phyloP scores from a whole-genome alignment of 2,888 invertebrate species.

The Metalampra italica region DNA sequence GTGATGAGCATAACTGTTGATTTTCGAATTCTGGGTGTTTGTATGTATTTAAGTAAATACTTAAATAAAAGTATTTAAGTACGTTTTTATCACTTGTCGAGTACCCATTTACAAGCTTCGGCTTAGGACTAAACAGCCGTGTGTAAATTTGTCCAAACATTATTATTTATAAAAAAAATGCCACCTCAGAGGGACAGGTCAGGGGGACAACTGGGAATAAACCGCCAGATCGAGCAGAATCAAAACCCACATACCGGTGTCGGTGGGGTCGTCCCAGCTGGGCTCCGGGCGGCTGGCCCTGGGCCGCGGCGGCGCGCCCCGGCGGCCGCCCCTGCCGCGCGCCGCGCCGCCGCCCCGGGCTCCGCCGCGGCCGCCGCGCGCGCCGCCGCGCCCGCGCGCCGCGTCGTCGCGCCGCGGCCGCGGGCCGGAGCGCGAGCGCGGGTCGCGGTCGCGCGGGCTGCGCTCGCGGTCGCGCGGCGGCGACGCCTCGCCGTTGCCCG shows the following conservation, averaged over 20 bases:
- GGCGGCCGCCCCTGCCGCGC: constrained; percentile 24
- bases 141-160: too few species aligned
- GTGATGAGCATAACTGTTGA: too few species aligned
- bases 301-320: constrained; percentile 26
- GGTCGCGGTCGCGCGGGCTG: constrained; percentile 42
- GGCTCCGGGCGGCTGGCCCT: constrained; percentile 16
- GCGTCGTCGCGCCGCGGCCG: constrained; percentile 32
- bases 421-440: constrained; percentile 34
- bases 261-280: constrained; percentile 29
- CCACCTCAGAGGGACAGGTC: too few species aligned
- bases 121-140: too few species aligned
- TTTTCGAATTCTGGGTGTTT: too few species aligned
- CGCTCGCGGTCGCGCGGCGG: constrained; percentile 41
- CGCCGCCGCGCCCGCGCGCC: constrained; percentile 30
- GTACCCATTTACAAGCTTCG: too few species aligned
- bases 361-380: constrained; percentile 33
- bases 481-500: constrained; percentile 63
- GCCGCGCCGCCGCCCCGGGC: constrained; percentile 35
- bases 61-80: too few species aligned
- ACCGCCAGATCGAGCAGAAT: too few species aligned
- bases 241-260: constrained; percentile 17
- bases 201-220: too few species aligned
- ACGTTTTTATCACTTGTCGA: too few species aligned
- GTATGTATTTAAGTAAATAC: too few species aligned
- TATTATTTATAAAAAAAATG: too few species aligned